Evolutionary conservation across 2,888 invertebrate species (phyloP), one percentile per base, ranked within the genome.

Genomic region (Dryadula phaetusa): DNA sequence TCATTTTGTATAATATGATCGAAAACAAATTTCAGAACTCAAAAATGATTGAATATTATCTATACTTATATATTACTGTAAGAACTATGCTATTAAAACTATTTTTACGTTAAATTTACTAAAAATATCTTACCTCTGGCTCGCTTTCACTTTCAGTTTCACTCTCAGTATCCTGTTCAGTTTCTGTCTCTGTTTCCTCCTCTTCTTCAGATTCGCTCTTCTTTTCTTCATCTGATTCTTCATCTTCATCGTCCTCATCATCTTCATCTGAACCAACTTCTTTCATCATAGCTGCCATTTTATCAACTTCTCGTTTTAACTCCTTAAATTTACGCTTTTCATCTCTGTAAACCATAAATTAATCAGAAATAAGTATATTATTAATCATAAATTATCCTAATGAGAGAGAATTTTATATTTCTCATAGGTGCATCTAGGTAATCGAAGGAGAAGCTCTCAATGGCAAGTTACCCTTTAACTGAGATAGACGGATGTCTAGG

Each of bases 241-340:
- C 85, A 74, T 93, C 84, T 78, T 94, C 94, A 32, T 95, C 95
- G n/a, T 95, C 94, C 10, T 95, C 95, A 3, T 94, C 95, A 4
- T 95, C 95, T 0, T 95, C 95, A 1, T 96, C 96, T 6, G 95
- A 95, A 0, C 95, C 96, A 2, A 94, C 95, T 77, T 96, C 96
- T 76, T 96, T 97, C 96, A 98, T 96, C 79, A 97, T 93, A 16
- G 96, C 95, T 0, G 97, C 97, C 97, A 98, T 98, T 88, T 97
- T 97, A 80, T 97, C 97, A 10, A 97, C 97, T 89, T 98, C 97
- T 74, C 97, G 97, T 83, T 97, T 97, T 47, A 98, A 86, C 75
- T 95, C 95, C 80, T 96, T 97, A 86, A 95, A 97, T 86, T 96
- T 97, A 79, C 95, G 95, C 80, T 96, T 96, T 77, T 97, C 97